Evolutionary conservation across 2,113 vertebrate genomes (phyloP), one percentile per base, ranked within the genome.

Genomic region (Hypomesus transpacificus): DNA sequence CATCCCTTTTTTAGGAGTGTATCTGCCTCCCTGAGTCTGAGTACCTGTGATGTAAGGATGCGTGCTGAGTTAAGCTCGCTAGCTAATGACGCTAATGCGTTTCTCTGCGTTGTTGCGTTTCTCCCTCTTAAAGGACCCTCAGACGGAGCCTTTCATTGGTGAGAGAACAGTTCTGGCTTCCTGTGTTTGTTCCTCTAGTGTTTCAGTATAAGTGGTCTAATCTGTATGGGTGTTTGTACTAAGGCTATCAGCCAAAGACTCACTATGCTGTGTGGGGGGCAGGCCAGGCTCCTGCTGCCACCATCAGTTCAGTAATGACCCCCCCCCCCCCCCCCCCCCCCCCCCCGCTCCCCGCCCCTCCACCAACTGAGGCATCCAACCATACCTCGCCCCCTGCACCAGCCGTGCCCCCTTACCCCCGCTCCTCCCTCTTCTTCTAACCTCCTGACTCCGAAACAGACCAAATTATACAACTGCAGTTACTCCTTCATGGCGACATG

Each of bases 101-200:
- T 59, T 59, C 78, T 84, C 66, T 89, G 80, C 79, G 57, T 77
- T 86, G 68, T 70, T 82, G 66, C 77, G 46, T 90, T 79, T 89
- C 82, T 85, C 78, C 80, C 76, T 84, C 72, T 82, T 68, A 81
- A 89, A 91, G 89, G 88, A 88, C 57, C 88, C 69, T 85, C 85
- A 79, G 68, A 83, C 46, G 88, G 84, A 88, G 75, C 84, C 77
- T 79, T 83, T 85, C 77, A 84, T 83, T 59, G 89, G 89, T 91
- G 90, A 91, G 90, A 89, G 77, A 80, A 76, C n/a, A 77, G 77
- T 83, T 86, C 70, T 77, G 83, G 77, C 78, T 73, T 86, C 14
- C 54, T 72, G 60, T 14, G 7, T 7, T 34, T 73, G 62, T 67
- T 68, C 51, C 24, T 54, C 50, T 54, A 8, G 24, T 26, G 26